These are phyloP conservation scores for Gymnobelideus leadbeateri DNA, from an alignment of 2,113 vertebrate species.

Conservation along the genomic window DNA sequence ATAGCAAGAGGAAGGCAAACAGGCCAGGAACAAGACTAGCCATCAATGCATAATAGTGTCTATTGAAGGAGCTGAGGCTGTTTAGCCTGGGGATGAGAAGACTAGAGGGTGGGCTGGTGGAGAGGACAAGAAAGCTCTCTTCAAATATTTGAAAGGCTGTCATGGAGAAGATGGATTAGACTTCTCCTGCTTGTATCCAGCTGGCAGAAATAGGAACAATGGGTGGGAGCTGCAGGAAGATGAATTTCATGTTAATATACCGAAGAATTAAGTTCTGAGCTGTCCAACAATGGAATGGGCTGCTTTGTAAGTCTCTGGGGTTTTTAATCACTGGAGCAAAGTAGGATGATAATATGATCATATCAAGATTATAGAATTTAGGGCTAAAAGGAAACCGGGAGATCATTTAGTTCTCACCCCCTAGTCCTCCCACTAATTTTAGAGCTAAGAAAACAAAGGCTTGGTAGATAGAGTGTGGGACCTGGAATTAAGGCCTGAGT, in stretches of 20 bases:
- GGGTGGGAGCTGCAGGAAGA: not conserved
- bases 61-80: not conserved
- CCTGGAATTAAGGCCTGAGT: too few species aligned
- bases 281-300: not conserved
- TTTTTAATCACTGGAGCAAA: not conserved
- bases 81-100: not conserved
- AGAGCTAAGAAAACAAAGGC: not conserved
- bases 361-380: not conserved
- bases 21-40: not conserved
- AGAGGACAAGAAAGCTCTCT: not conserved
- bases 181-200: not conserved
- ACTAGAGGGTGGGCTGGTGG: not conserved
- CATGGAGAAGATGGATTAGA: not conserved
- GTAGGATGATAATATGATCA: not conserved
- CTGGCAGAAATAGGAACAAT: not conserved
- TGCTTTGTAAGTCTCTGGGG: not conserved
- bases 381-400: not conserved
- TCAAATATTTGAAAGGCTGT: slow-evolving; percentile 3
- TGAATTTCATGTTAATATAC: not conserved
- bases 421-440: not conserved
- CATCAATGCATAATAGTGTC: not conserved
- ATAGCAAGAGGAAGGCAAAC: not conserved
- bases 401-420: not conserved
- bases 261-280: not conserved
- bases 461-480: not conserved